Percentiles rank a stretch among this genome's conserved stretches.
phyloP scores from a whole-genome alignment of 2,888 invertebrate species.

The Acrobeloides nanus region DNA sequence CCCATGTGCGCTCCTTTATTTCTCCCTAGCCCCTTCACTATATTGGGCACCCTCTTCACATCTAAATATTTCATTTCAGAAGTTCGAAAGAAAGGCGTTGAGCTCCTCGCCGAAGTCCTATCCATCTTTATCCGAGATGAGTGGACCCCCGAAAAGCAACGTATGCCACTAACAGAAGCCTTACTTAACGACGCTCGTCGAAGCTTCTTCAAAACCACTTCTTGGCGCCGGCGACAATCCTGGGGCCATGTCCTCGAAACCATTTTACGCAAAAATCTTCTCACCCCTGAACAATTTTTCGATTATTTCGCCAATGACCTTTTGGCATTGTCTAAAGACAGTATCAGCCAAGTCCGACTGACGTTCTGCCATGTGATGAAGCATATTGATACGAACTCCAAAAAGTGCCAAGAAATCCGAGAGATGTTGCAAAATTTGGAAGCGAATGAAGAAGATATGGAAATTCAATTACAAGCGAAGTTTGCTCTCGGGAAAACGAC shows the following conservation, averaged over 20 bases:
- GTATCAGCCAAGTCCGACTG: no score
- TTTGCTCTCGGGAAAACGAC: conserved; percentile 21
- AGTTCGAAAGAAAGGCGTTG: conserved; percentile 21
- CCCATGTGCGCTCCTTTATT: conserved; percentile 27
- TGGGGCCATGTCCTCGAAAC: conserved; percentile 3
- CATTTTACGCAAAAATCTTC: conserved; percentile 1
- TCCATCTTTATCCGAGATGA: conserved; percentile 17
- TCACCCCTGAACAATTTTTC: conserved; percentile 10
- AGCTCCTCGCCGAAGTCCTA: conserved; percentile 19
- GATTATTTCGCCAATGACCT: conserved; percentile 20
- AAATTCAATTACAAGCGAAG: conserved; percentile 14
- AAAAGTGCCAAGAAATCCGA: no score
- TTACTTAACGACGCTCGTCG: conserved; percentile 17
- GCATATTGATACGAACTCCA: no score
- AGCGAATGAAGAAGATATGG: conserved; percentile 16
- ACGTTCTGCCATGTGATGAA: no score
- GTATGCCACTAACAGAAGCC: conserved; percentile 19
- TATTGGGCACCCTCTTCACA: background rate
- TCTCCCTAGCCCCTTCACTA: conserved; percentile 22
- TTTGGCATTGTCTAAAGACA: conserved; percentile 18
- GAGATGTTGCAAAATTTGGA: conserved; percentile 14
- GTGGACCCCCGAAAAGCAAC: conserved; percentile 8
- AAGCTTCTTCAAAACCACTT: conserved; percentile 20
- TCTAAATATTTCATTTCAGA: conserved; percentile 12
- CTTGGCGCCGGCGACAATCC: conserved; percentile 24